phyloP scores from a whole-genome alignment of 1,140 invertebrate species.

The Calycopis cecrops region DNA sequence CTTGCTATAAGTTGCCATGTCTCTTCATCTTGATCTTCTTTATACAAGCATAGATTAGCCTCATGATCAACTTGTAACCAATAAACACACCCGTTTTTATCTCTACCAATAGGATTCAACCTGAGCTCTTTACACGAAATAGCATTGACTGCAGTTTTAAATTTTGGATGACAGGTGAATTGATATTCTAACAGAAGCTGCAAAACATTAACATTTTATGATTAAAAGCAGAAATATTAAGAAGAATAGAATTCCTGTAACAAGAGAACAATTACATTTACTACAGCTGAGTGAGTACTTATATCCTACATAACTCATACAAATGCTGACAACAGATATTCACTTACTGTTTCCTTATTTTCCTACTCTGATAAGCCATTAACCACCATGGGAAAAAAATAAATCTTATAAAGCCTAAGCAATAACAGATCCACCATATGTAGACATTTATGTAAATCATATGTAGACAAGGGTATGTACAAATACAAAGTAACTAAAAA shows the following conservation, averaged over 20 bases:
- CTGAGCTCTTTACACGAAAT: constrained; percentile 86
- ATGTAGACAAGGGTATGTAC: no score
- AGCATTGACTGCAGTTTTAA: constrained; percentile 94
- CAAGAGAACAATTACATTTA: no score
- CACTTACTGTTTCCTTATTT: neutral
- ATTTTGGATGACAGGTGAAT: constrained; percentile 95
- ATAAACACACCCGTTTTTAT: constrained; percentile 92
- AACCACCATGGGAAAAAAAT: constrained; percentile 14
- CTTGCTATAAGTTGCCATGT: constrained; percentile 95
- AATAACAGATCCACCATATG: no score
- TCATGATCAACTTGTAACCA: constrained; percentile 95
- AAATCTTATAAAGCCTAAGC: no score
- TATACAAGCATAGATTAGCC: constrained; percentile 92
- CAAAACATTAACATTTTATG: constrained; percentile 22
- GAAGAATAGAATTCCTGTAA: no score
- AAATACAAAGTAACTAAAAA: no score
- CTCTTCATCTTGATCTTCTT: constrained; percentile 96
- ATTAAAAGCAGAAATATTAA: neutral
- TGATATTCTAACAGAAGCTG: constrained; percentile 95
- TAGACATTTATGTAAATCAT: no score
- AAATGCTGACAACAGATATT: no score
- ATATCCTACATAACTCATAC: no score
- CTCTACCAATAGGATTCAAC: constrained; percentile 90
- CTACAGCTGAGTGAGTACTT: no score
- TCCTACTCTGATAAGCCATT: constrained; percentile 13